Base-by-base conservation (phyloP, 2,797 vertebrate genomes). In the Acanthornis magna region DNA sequence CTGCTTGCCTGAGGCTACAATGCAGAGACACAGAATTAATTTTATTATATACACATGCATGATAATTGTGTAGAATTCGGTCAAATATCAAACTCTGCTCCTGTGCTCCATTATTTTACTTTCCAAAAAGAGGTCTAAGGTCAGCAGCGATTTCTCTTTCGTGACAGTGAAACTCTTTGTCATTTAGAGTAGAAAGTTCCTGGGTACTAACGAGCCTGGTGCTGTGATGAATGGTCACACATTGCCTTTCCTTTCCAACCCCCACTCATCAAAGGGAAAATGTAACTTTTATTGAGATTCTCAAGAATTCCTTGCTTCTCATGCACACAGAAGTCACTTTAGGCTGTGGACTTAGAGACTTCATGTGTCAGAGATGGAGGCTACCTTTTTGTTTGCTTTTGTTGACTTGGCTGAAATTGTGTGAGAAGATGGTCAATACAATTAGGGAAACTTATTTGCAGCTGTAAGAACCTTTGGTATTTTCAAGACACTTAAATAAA, bases 1-100 rank as follows among this genome's bases (percentile, higher is more conserved):
- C 98, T 97, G 98, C 98, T 98, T 97, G 99, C 99, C 98, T 60
- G 96, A 43, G 99, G 99, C 99, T 98, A 98, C 95, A 95, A 98
- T 97, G 98, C 98, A 98, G 98, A 99, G 99, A 99, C 98, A 98
- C 98, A 98, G 98, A 99, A 99, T 99, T 99, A 99, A 99, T 99
- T 99, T 99, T 99, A 99, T 99, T 99, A 99, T 99, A 99, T 98
- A 99, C 98, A 99, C 98, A 99, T 98, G 98, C 99, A 98, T 98
- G 98, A 99, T 99, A 99, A 99, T 99, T 99, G 98, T 99, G 98
- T 98, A 98, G 97, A 98, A 98, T 99, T 98, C 96, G 96, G 98
- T 99, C 98, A 99, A 99, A 99, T 98, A 98, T 98, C 98, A 98
- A 98, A 98, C 98, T 98, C 98, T 98, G 98, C 97, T 98, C 97